Base-by-base conservation (phyloP, 2,888 invertebrate genomes). In the Marronus borbonicus region DNA sequence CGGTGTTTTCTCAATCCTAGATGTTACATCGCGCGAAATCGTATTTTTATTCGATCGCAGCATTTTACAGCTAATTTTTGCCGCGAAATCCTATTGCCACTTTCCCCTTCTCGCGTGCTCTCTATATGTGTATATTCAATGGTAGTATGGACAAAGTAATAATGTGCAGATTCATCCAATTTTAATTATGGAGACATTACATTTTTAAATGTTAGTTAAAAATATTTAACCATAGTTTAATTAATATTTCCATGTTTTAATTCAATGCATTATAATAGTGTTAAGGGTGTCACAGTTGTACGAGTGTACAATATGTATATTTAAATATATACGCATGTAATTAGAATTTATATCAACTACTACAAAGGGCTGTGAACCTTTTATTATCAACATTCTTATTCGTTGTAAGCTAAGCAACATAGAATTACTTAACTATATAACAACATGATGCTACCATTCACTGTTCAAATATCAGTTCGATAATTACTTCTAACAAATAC, bases 401-500 rank as follows among this genome's bases (percentile, higher is more conserved):
- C 85, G 85, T 86, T 85, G 85, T 86, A 84, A 85, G 85, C 83
- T 84, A 84, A 84, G 84, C 85, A 85, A 85, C 84, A 85, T 81
- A 84, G 84, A 85, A 84, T 85, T 83, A 85, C 85, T 83, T 84
- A 82, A 81, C 82, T 83, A 84, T 80, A 80, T 82, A 83, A 83
- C 83, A 84, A 83, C 80, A 81, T 69, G 81, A 83, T 76, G 81
- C 84, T 83, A 83, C 84, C 84, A 83, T 84, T 84, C 84, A 84
- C 84, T 82, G 52, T 72, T 68, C 31, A 72, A 72, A 58, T 39
- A 39, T 60, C 70, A 70, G 24, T 72, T 72, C 58, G 17, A 44
- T 39, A 20, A 24, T 12, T 58, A 72, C n/a, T 60, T 58, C 20
- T 24, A 58, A 44, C 14, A 66, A 17, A 49, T n/a, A 68, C 17